Conservation (phyloP, 2,888 invertebrate species). For the Biston stratarius region DNA sequence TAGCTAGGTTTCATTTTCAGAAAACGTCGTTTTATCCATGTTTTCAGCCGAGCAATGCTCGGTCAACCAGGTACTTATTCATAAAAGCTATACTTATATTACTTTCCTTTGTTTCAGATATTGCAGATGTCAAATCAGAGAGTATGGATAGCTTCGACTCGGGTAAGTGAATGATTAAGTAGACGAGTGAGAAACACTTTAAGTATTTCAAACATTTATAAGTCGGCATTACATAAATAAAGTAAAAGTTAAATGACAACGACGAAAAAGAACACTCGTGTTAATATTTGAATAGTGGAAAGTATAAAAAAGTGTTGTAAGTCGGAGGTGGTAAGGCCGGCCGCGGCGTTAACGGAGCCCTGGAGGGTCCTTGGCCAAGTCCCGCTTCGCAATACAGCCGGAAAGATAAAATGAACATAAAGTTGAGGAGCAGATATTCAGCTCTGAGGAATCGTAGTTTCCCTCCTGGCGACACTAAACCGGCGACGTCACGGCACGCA, state of each 20-base stretch:
- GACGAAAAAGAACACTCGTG: conserved; percentile 57
- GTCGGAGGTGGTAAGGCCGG: conserved; percentile 72
- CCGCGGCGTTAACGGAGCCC: conserved; percentile 82
- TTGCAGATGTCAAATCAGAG: conserved; percentile 78
- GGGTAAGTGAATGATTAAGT: conserved; percentile 61
- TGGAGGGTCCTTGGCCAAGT: conserved; percentile 80
- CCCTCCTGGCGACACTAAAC: conserved; percentile 81
- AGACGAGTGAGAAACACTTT: background rate
- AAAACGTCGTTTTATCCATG: no score
- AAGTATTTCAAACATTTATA: conserved; percentile 42
- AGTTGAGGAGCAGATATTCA: conserved; percentile 83
- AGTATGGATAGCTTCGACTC: conserved; percentile 84
- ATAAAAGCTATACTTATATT: background rate
- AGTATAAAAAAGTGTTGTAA: conserved; percentile 76
- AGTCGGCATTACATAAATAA: conserved; percentile 51
- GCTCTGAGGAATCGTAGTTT: conserved; percentile 84
- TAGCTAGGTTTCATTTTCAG: no score
- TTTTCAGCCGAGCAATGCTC: no score
- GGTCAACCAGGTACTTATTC: no score
- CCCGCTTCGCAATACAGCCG: conserved; percentile 82
- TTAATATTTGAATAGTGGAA: conserved; percentile 82
- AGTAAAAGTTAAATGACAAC: conserved; percentile 60
- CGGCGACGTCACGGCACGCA: conserved; percentile 69
- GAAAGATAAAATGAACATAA: conserved; percentile 86
- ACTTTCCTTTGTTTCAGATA: conserved; percentile 70